Evolutionary conservation across 1,140 invertebrate genomes (phyloP), one percentile per base, ranked within the genome.

Genomic region (Bombus vancouverensis): DNA sequence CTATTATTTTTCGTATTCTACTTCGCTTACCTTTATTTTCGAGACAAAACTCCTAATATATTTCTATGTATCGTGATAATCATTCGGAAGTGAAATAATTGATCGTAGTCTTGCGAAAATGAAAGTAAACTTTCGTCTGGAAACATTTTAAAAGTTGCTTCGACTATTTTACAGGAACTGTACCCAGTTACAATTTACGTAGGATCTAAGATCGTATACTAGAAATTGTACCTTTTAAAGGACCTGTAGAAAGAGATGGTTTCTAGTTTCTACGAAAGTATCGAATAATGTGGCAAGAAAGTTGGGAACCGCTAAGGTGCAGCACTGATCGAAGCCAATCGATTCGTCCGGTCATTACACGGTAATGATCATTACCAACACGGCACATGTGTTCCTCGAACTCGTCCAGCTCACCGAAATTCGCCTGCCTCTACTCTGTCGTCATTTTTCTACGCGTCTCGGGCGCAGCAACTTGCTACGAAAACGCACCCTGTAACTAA

Each of bases 301-400:
- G 80, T 82, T 82, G 80, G 42, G 71, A 82, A 82, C 80, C 80
- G 47, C 80, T 62, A 74, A 32, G 71, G 79, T 85, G 28, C 72
- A 77, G 65, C 71, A 89, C 70, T 47, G 87, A 89, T 89, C 87
- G 79, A 75, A 73, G 73, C 75, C 80, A 81, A 87, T 89, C 87
- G 85, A 91, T 91, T 91, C 83, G 81, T 83, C 88, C 87, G 82
- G 82, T 89, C 83, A 91, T 92, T 91, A 91, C 76, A 81, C 81
- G 87, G 87, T 92, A 88, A 92, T 91, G 85, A 92, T 89, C 87
- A 88, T 91, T 86, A 81, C 65, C 62, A 57, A 53, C 65, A 66
- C 77, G 78, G 85, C 85, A 87, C 87, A 89, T 89, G 83, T 91
- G 89, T 87, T 85, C 87, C 77, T 71, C 84, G 44, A 47, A 82